Evolutionary conservation across 1,140 invertebrate species (phyloP).

Genomic region (Cydia strobilella): DNA sequence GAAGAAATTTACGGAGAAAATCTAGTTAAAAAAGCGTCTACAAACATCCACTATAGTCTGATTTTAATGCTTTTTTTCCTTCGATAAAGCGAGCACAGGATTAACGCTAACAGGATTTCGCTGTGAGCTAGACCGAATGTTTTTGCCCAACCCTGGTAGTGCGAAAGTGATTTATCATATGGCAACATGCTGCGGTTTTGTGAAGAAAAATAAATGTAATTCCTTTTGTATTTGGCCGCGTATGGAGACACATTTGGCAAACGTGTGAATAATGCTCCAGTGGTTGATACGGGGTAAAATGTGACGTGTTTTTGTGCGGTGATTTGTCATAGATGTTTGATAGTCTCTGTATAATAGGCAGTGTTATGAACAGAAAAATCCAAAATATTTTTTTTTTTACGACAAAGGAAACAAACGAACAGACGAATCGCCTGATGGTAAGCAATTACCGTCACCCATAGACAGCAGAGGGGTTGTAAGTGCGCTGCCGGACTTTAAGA

Average conservation of each 20-base stretch:
- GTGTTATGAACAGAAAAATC: no score
- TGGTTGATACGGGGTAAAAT: slow-evolving; percentile 39
- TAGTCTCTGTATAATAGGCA: not conserved
- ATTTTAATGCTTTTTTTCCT: slow-evolving; percentile 40
- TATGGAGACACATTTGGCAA: slow-evolving; percentile 65
- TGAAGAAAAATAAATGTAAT: slow-evolving; percentile 76
- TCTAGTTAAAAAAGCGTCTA: no score
- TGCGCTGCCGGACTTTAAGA: no score
- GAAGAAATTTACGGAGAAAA: no score
- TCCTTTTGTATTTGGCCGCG: slow-evolving; percentile 72
- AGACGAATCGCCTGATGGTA: no score
- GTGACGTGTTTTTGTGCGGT: slow-evolving; percentile 11
- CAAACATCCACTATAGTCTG: not conserved
- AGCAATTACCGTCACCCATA: no score
- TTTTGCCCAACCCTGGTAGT: slow-evolving; percentile 58
- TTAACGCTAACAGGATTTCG: slow-evolving; percentile 61
- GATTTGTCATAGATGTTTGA: slow-evolving; percentile 10
- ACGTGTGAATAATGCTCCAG: slow-evolving; percentile 66
- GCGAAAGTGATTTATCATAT: slow-evolving; percentile 76
- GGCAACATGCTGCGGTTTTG: slow-evolving; percentile 70
- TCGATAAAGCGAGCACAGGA: slow-evolving; percentile 54
- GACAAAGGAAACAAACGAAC: no score
- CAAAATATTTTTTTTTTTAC: no score
- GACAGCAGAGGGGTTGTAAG: no score
- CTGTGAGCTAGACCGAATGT: slow-evolving; percentile 57